A percentile compares a stretch with the other conserved stretches of the same genome.
Evolutionary conservation across 1,140 invertebrate genomes (phyloP).

Genomic region (Aradophagus sp.): DNA sequence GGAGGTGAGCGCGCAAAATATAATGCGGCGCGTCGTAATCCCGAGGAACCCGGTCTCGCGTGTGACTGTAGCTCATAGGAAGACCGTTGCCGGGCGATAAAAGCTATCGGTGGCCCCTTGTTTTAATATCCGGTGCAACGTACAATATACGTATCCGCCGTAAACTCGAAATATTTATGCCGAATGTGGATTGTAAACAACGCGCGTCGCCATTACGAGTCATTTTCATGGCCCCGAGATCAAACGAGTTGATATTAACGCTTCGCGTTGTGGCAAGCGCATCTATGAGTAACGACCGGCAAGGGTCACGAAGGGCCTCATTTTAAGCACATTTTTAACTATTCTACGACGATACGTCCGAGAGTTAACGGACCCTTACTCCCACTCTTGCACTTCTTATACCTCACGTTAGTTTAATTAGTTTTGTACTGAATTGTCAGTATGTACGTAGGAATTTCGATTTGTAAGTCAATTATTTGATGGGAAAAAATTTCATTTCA

Average conservation of each 20-base stretch:
- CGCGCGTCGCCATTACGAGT: conserved; percentile 63
- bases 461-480: too few species aligned
- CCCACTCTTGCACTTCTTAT: background rate
- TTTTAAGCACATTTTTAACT: conserved; percentile 14
- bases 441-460: too few species aligned
- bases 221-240: conserved; percentile 50
- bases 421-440: background rate
- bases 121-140: conserved; percentile 52
- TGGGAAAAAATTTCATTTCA: too few species aligned
- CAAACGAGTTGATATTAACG: conserved; percentile 48
- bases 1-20: conserved; percentile 10
- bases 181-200: conserved; percentile 64
- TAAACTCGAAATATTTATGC: conserved; percentile 69
- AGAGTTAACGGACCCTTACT: background rate
- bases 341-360: background rate
- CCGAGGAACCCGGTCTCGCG: conserved; percentile 15
- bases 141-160: conserved; percentile 34
- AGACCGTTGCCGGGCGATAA: conserved; percentile 37
- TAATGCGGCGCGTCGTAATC: conserved; percentile 23
- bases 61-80: conserved; percentile 41
- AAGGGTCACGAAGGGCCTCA: conserved; percentile 2
- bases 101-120: conserved; percentile 40
- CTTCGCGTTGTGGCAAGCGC: conserved; percentile 18
- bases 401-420: background rate
- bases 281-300: conserved; percentile 29